A percentile compares a stretch with the other conserved stretches of the same genome.
phyloP scores from a whole-genome alignment of 1,140 invertebrate genomes.

The Oscheius sp. region DNA sequence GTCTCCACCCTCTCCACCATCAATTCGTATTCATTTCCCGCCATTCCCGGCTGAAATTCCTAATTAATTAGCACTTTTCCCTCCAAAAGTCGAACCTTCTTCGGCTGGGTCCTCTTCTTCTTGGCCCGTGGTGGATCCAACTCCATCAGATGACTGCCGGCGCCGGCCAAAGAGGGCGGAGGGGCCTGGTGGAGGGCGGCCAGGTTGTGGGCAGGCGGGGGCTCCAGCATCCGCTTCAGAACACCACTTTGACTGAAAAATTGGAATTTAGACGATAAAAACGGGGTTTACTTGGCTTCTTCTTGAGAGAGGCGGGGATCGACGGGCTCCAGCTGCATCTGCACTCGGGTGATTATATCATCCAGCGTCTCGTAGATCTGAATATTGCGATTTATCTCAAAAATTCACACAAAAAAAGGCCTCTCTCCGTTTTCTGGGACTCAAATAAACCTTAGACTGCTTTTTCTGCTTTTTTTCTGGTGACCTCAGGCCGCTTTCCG shows the following conservation, averaged over 20 bases:
- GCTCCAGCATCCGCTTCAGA: slow-evolving; percentile 7
- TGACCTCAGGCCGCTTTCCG: no score
- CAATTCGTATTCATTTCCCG: slow-evolving; percentile 43
- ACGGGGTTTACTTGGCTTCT: neutral
- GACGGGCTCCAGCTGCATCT: neutral
- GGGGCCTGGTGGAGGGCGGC: neutral
- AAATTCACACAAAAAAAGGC: no score
- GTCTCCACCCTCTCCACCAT: slow-evolving; percentile 42
- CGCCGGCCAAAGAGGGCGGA: neutral
- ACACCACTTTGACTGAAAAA: neutral
- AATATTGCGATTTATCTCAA: no score
- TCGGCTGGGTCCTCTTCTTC: slow-evolving; percentile 51
- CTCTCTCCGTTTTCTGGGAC: no score
- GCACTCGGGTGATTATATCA: neutral
- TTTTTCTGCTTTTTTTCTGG: no score
- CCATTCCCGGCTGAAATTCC: slow-evolving; percentile 1
- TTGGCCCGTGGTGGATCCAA: slow-evolving; percentile 31
- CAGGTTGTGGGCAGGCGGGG: neutral
- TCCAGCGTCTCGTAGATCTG: neutral
- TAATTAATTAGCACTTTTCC: neutral
- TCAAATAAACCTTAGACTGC: no score
- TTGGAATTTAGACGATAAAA: neutral
- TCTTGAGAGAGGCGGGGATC: neutral
- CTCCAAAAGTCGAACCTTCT: slow-evolving; percentile 45
- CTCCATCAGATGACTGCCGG: neutral